These are phyloP conservation scores for Lucilia cuprina DNA, from an alignment of 1,140 invertebrate species.

Conservation along the genomic window DNA sequence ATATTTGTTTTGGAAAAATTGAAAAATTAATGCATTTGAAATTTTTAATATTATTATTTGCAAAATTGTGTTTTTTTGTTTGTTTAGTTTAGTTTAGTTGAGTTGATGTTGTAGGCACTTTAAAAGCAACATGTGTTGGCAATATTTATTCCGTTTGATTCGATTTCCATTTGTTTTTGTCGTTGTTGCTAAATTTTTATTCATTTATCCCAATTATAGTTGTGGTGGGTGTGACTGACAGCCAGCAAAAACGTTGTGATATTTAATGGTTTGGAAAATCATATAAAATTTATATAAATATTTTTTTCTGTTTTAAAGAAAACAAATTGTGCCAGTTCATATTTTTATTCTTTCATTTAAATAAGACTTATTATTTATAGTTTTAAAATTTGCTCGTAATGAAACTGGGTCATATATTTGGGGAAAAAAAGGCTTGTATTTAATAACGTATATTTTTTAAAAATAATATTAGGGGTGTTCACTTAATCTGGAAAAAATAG, in stretches of 20 bases:
- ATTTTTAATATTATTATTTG: not conserved
- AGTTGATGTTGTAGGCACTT: not conserved
- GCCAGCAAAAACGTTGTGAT: not conserved
- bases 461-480: not conserved
- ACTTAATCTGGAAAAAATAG: not conserved
- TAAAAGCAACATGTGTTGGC: not conserved
- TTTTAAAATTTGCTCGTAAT: not conserved
- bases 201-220: not conserved
- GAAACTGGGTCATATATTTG: not conserved
- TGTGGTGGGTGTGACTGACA: constrained; percentile 17
- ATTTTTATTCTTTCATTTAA: not conserved
- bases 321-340: constrained; percentile 1
- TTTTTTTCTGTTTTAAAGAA: not conserved
- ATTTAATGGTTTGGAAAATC: constrained; percentile 21
- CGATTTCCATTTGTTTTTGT: not conserved
- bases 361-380: constrained; percentile 20
- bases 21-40: constrained; percentile 20
- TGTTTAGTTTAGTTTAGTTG: not conserved
- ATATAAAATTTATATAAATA: constrained; percentile 4
- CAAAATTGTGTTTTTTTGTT: not conserved
- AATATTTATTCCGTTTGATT: not conserved
- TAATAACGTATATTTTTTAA: not conserved
- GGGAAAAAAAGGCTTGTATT: not conserved
- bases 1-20: not conserved
- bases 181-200: not conserved